A percentile compares a stretch with the other conserved stretches of the same genome.
Conservation (phyloP, 2,797 vertebrate genomes). For the Sylvilagus floridanus region DNA sequence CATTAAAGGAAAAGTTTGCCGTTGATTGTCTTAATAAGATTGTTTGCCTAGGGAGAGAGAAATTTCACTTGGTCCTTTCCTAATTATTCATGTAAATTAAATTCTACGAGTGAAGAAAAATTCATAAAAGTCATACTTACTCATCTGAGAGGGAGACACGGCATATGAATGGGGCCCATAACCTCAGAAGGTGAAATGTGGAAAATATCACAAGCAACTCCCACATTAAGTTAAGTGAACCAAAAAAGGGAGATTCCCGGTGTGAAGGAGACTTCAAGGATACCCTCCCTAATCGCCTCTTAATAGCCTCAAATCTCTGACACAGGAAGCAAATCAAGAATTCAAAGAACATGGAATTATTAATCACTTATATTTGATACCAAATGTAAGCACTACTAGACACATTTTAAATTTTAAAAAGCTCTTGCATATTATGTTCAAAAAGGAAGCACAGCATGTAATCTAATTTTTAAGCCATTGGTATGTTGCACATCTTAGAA, state of each 20-base stretch:
- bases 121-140: conserved; percentile 90
- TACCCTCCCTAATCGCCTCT: conserved; percentile 89
- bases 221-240: conserved; percentile 90
- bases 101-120: conserved; percentile 90
- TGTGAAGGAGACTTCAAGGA: conserved; percentile 91
- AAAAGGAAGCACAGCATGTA: conserved; percentile 26
- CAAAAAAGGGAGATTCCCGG: conserved; percentile 89
- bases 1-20: conserved; percentile 71
- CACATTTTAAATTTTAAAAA: conserved; percentile 80
- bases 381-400: conserved; percentile 82
- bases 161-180: conserved; percentile 89
- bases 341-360: conserved; percentile 88
- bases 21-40: conserved; percentile 81
- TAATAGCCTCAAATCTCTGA: conserved; percentile 88
- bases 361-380: conserved; percentile 86
- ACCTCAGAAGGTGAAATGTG: conserved; percentile 90
- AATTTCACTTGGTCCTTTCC: conserved; percentile 84
- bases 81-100: conserved; percentile 91
- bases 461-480: conserved; percentile 69
- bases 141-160: conserved; percentile 89
- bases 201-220: conserved; percentile 91
- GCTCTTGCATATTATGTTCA: conserved; percentile 70
- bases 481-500: not conserved
- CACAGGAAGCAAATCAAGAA: conserved; percentile 89
- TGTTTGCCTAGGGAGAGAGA: conserved; percentile 82